These are phyloP conservation scores for Lanius collurio DNA, from an alignment of 2,113 vertebrate genomes.

Conservation along the genomic window DNA sequence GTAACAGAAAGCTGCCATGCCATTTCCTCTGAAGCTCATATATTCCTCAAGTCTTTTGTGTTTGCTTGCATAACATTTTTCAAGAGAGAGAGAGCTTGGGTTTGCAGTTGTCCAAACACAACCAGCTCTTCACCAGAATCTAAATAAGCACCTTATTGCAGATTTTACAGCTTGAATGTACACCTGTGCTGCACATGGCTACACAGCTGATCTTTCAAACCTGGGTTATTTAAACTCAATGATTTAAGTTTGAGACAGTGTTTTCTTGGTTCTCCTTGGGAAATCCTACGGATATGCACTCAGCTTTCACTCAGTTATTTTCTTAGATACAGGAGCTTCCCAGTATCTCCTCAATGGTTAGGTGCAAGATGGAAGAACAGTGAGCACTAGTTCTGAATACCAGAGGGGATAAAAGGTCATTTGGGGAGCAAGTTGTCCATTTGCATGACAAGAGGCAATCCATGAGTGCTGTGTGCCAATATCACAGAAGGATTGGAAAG, in stretches of 20 bases:
- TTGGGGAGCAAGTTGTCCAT: fast-evolving
- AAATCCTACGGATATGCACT: neutral
- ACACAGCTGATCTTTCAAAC: neutral
- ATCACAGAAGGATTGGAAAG: neutral
- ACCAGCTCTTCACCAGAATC: neutral
- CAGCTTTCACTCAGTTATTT: neutral
- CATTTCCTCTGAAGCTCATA: neutral
- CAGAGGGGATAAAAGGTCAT: neutral
- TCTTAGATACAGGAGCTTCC: neutral
- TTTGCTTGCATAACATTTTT: neutral
- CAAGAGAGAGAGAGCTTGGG: neutral
- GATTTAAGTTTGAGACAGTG: neutral
- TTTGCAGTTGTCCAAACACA: neutral
- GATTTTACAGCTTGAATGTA: neutral
- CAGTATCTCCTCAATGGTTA: neutral
- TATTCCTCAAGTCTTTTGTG: neutral
- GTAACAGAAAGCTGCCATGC: neutral
- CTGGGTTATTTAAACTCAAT: neutral
- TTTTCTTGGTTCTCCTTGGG: neutral
- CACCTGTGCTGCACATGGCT: neutral
- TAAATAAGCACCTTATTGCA: neutral
- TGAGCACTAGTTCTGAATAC: neutral
- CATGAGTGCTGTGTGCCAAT: neutral
- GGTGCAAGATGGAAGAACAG: neutral
- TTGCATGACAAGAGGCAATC: neutral